Conservation (phyloP, 2,113 vertebrate genomes). For the Numenius arquata region DNA sequence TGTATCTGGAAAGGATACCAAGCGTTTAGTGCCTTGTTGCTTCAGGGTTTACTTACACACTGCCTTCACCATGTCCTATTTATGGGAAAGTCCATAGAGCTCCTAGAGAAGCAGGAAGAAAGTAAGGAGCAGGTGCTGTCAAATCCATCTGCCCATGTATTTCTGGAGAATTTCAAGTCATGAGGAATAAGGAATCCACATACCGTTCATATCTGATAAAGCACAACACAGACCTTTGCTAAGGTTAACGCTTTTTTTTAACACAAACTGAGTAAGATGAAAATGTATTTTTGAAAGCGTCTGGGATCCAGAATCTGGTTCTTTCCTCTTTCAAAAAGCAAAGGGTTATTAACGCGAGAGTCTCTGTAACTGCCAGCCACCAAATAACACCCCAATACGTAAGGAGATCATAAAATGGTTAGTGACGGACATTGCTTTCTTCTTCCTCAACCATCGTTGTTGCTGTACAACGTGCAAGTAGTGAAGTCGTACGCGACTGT, state of each 20-base stretch:
- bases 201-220: background rate
- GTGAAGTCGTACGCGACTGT: fast-evolving
- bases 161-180: background rate
- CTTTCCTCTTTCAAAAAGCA: background rate
- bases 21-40: background rate
- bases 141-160: background rate
- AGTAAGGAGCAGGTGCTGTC: background rate
- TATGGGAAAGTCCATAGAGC: background rate
- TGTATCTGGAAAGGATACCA: background rate
- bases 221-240: background rate
- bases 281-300: background rate
- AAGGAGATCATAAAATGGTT: background rate
- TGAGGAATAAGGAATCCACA: background rate
- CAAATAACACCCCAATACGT: background rate
- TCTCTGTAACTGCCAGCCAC: background rate
- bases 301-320: background rate
- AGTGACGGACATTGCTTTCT: background rate
- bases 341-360: too few relatives aligned
- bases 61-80: background rate
- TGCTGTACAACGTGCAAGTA: too few relatives aligned
- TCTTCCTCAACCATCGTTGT: fast-evolving
- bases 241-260: background rate
- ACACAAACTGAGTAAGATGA: background rate
- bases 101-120: background rate
- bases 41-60: background rate